Evolutionary conservation across 1,140 invertebrate species (phyloP).

Genomic region (Aphidius gifuensis): DNA sequence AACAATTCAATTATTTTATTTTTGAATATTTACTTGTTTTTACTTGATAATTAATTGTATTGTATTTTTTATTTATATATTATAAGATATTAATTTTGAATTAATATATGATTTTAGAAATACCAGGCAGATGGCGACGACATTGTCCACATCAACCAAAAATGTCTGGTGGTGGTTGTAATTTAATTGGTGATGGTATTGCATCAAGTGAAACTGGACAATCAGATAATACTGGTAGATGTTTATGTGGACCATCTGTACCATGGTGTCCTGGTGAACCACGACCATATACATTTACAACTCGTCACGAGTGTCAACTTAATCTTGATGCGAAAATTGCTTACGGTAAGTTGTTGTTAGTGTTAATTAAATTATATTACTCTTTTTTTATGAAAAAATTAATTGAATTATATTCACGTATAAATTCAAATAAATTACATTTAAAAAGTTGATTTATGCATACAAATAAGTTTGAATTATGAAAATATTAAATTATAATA

Average conservation of each 20-base stretch:
- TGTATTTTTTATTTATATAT: slow-evolving; percentile 1
- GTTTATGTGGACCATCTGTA: slow-evolving; percentile 49
- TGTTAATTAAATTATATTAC: not conserved
- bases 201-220: slow-evolving; percentile 29
- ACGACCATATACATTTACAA: slow-evolving; percentile 45
- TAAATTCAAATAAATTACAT: slow-evolving; percentile 7
- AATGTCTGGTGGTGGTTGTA: slow-evolving; percentile 47
- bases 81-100: slow-evolving; percentile 5
- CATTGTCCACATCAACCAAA: slow-evolving; percentile 44
- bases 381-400: not conserved
- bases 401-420: not conserved
- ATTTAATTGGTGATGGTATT: slow-evolving; percentile 44
- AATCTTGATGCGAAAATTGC: slow-evolving; percentile 50
- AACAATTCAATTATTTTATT: no score
- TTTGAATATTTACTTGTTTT: no score
- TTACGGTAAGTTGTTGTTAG: slow-evolving; percentile 38
- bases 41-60: not conserved
- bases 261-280: slow-evolving; percentile 49
- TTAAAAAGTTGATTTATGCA: not conserved
- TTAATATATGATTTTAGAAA: slow-evolving; percentile 36
- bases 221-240: slow-evolving; percentile 37
- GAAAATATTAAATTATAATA: slow-evolving; percentile 28
- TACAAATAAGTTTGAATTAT: slow-evolving; percentile 6
- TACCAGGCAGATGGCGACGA: slow-evolving; percentile 48
- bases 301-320: slow-evolving; percentile 48